Evolutionary conservation across 2,888 invertebrate species (phyloP).

Genomic region (Epicampocera succincta): DNA sequence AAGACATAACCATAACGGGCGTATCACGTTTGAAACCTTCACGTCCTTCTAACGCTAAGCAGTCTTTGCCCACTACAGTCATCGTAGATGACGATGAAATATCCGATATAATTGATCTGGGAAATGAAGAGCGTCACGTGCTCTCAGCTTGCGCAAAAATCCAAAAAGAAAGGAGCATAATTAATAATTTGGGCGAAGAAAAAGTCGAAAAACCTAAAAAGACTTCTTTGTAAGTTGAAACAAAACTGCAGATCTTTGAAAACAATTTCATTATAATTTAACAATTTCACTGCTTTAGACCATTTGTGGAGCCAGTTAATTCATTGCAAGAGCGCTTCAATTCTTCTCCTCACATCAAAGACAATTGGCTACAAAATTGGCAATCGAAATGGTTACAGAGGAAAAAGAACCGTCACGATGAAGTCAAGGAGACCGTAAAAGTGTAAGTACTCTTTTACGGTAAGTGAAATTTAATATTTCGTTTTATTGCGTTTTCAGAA

Average conservation of each 20-base stretch:
- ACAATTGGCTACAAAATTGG: conserved; percentile 83
- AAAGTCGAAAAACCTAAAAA: conserved; percentile 29
- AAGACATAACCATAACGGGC: conserved; percentile 63
- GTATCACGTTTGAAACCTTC: conserved; percentile 48
- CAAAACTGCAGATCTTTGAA: background rate
- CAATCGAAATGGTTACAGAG: conserved; percentile 82
- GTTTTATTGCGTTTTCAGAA: conserved; percentile 68
- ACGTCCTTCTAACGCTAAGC: conserved; percentile 31
- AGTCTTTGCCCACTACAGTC: conserved; percentile 59
- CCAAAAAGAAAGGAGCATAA: conserved; percentile 59
- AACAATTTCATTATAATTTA: conserved; percentile 70
- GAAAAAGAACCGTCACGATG: conserved; percentile 81
- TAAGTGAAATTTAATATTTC: background rate
- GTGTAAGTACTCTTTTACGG: conserved; percentile 77
- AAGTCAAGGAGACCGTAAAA: conserved; percentile 82
- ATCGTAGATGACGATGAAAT: conserved; percentile 73
- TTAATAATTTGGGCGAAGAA: conserved; percentile 40
- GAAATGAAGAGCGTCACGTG: conserved; percentile 73
- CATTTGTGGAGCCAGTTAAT: conserved; percentile 82
- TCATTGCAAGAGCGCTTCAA: conserved; percentile 84
- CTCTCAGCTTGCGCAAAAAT: conserved; percentile 72
- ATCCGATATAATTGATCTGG: conserved; percentile 73
- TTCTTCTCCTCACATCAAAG: conserved; percentile 82
- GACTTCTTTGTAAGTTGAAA: conserved; percentile 49
- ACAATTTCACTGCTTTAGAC: conserved; percentile 66